phyloP scores from a whole-genome alignment of 2,797 vertebrate genomes.

The Cirrhinus molitorella region DNA sequence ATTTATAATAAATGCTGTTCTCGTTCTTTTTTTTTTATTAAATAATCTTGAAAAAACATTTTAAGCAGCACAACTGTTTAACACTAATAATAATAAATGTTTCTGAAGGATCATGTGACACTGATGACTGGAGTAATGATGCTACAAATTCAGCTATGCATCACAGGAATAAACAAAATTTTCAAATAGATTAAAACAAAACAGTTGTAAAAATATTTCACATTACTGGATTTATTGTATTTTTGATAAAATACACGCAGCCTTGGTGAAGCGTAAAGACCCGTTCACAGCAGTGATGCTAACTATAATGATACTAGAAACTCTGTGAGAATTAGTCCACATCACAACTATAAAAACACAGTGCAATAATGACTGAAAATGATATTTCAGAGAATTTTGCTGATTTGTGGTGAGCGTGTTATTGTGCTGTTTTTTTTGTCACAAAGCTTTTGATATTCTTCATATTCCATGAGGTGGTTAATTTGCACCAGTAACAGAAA shows the following conservation, averaged over 20 bases:
- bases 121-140: background rate
- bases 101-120: background rate
- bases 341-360: too few species aligned
- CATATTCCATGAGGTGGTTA: too few species aligned
- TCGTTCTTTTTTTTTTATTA: background rate
- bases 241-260: background rate
- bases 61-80: background rate
- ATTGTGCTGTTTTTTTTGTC: too few species aligned
- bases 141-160: background rate
- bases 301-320: background rate
- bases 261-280: background rate
- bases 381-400: too few species aligned
- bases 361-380: too few species aligned
- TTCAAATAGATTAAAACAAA: background rate
- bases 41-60: background rate
- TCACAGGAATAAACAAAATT: background rate
- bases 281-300: background rate
- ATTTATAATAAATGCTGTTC: background rate
- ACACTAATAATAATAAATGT: background rate
- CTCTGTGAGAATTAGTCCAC: background rate
- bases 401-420: too few species aligned
- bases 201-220: background rate
- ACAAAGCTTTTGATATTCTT: too few species aligned
- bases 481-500: too few species aligned
- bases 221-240: background rate